phyloP scores from a whole-genome alignment of 2,797 vertebrate genomes.

The Lepilemur ruficaudatus region DNA sequence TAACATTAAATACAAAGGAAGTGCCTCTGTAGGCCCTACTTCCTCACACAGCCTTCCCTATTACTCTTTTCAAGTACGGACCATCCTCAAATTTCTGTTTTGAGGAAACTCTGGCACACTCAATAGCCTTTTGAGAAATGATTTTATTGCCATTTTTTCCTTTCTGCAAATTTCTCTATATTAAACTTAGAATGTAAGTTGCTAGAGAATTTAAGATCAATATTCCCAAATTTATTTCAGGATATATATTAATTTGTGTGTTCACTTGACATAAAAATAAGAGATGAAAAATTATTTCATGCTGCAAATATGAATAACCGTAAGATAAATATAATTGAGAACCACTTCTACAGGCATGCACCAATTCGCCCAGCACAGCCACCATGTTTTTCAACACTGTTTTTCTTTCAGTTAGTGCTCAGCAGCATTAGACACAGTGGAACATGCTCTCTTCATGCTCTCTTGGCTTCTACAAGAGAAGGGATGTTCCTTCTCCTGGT shows the following conservation, averaged over 20 bases:
- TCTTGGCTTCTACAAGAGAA: too few relatives aligned
- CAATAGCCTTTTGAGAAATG: constrained; percentile 24
- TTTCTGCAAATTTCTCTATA: constrained; percentile 31
- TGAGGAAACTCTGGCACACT: constrained; percentile 7
- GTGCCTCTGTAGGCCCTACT: background rate
- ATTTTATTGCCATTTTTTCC: constrained; percentile 13
- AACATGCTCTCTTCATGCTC: background rate
- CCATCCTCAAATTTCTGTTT: constrained; percentile 28
- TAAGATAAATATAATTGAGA: constrained; percentile 43
- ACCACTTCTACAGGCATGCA: background rate
- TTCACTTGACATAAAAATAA: constrained; percentile 11
- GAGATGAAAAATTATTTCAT: background rate
- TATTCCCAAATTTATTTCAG: constrained; percentile 17
- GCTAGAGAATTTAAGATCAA: constrained; percentile 17
- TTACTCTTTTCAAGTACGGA: background rate
- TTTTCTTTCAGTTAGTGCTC: background rate
- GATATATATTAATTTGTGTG: background rate
- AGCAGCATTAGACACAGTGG: background rate
- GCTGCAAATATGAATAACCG: background rate
- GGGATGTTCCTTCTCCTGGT: background rate
- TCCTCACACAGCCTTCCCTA: background rate
- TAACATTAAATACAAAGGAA: background rate
- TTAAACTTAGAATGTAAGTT: constrained; percentile 35
- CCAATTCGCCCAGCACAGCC: background rate
- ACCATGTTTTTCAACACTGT: background rate